Conservation (phyloP, 2,888 invertebrate species). For the Trachelus stipa region DNA sequence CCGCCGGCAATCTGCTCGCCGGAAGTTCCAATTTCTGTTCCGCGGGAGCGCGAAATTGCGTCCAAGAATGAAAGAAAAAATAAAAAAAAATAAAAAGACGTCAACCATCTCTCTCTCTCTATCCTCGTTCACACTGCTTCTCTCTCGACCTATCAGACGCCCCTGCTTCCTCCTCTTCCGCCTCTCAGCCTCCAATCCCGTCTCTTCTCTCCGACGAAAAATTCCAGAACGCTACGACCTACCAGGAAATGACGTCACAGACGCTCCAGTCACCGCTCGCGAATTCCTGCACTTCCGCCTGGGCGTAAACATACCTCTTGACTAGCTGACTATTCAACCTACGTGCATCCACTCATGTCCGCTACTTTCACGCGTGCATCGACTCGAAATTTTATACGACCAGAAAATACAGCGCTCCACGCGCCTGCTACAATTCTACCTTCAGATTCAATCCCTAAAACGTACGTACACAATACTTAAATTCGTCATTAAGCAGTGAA, state of each 20-base stretch:
- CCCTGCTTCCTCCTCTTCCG: background rate
- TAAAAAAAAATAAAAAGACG: background rate
- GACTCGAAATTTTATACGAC: constrained; percentile 35
- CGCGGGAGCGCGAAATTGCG: constrained; percentile 1
- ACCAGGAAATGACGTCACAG: background rate
- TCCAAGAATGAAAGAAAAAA: background rate
- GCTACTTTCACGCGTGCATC: constrained; percentile 44
- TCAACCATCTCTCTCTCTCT: constrained; percentile 14
- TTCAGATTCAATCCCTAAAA: background rate
- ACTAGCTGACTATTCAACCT: constrained; percentile 1
- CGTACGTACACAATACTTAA: background rate
- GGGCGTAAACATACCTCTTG: constrained; percentile 42
- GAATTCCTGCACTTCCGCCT: constrained; percentile 56
- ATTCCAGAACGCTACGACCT: background rate
- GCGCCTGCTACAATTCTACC: background rate
- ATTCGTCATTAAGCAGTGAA: rapidly evolving
- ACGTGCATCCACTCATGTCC: constrained; percentile 20
- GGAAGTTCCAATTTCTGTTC: constrained; percentile 23
- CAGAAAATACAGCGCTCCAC: background rate
- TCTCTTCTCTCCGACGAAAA: too few species aligned
- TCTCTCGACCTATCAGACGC: background rate
- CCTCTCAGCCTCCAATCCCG: background rate
- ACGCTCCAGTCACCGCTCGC: constrained; percentile 50
- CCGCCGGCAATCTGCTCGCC: constrained; percentile 21
- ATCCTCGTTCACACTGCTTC: background rate